Evolutionary conservation across 2,888 invertebrate species (phyloP).

Genomic region (Tortrix viridana): DNA sequence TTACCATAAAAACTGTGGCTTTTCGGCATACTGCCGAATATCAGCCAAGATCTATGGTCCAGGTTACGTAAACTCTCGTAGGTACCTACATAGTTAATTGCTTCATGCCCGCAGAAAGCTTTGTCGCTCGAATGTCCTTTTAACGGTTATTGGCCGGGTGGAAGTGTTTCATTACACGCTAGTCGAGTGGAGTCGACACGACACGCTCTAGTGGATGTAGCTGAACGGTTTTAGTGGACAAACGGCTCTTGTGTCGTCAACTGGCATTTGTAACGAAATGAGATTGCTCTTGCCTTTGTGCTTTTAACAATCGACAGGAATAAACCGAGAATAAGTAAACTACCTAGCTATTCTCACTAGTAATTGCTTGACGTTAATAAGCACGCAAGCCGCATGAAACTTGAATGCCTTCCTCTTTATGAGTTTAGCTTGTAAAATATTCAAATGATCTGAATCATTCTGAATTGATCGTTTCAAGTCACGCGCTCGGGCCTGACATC

Average conservation of each 20-base stretch:
- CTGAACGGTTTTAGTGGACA: slow-evolving; percentile 65
- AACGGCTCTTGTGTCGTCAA: slow-evolving; percentile 55
- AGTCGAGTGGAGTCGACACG: slow-evolving; percentile 51
- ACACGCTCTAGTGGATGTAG: slow-evolving; percentile 72
- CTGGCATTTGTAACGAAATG: slow-evolving; percentile 48
- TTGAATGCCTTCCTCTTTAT: slow-evolving; percentile 36
- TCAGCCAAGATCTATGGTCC: slow-evolving; percentile 36
- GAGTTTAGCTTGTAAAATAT: slow-evolving; percentile 47
- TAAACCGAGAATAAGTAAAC: neutral
- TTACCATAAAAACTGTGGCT: slow-evolving; percentile 47
- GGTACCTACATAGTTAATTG: slow-evolving; percentile 57
- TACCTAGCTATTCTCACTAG: neutral
- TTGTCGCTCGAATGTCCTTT: slow-evolving; percentile 69
- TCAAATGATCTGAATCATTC: slow-evolving; percentile 45
- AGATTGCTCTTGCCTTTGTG: slow-evolving; percentile 46
- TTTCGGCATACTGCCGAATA: slow-evolving; percentile 45
- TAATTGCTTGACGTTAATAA: neutral
- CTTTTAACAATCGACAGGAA: slow-evolving; percentile 4
- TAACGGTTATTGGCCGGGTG: slow-evolving; percentile 77
- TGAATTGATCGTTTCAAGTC: slow-evolving; percentile 53
- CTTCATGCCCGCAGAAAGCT: slow-evolving; percentile 67
- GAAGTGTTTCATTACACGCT: slow-evolving; percentile 81
- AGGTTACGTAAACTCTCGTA: slow-evolving; percentile 33
- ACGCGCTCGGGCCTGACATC: slow-evolving; percentile 48
- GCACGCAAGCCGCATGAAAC: slow-evolving; percentile 23